Conservation (phyloP, 2,888 invertebrate genomes). For the Germaria angustata region DNA sequence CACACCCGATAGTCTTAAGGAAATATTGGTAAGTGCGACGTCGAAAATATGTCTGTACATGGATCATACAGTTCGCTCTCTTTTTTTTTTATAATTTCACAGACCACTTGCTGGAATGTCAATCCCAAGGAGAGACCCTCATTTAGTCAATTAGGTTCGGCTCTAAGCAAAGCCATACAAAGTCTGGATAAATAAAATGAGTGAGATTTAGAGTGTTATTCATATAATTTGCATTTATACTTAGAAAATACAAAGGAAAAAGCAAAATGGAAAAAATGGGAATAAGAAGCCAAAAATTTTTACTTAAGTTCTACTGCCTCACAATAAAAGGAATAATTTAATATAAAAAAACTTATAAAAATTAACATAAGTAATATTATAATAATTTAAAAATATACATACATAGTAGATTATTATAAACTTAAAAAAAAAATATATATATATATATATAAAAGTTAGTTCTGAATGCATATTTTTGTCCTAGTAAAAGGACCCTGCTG, state of each 20-base stretch:
- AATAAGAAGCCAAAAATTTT: constrained; percentile 64
- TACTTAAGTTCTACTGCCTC: constrained; percentile 61
- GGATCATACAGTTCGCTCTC: too few relatives aligned
- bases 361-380: constrained; percentile 3
- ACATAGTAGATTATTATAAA: background rate
- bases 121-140: constrained; percentile 80
- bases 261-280: background rate
- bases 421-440: background rate
- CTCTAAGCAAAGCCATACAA: constrained; percentile 80
- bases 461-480: too few relatives aligned
- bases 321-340: constrained; percentile 24
- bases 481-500: too few relatives aligned
- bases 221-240: constrained; percentile 42
- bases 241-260: background rate
- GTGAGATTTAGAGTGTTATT: constrained; percentile 21
- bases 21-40: constrained; percentile 81
- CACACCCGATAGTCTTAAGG: constrained; percentile 83
- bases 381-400: background rate
- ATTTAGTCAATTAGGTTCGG: constrained; percentile 79
- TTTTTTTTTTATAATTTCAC: too few relatives aligned
- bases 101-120: constrained; percentile 78
- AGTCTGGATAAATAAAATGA: constrained; percentile 64
- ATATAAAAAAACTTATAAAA: constrained; percentile 9
- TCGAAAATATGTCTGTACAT: too few relatives aligned
- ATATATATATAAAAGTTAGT: background rate